A percentile compares a stretch with the other conserved stretches of the same genome.
Conservation (phyloP, 2,797 vertebrate genomes). For the Saxicola maurus region DNA sequence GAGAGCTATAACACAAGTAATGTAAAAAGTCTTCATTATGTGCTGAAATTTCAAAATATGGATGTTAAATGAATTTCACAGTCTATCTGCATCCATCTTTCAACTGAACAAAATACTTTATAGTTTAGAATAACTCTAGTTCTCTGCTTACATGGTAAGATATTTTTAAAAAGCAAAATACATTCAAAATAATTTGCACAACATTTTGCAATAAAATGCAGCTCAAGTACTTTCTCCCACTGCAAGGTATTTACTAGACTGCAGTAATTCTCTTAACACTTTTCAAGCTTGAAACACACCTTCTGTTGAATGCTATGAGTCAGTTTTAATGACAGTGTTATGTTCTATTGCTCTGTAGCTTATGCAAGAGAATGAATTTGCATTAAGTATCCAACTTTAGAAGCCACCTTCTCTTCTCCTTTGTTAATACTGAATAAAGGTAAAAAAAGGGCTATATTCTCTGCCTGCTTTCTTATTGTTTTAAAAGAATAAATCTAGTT, state of each 20-base stretch:
- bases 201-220: background rate
- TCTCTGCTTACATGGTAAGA: background rate
- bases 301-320: slow-evolving; percentile 60
- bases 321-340: slow-evolving; percentile 65
- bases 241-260: slow-evolving; percentile 37
- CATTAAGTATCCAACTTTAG: slow-evolving; percentile 60
- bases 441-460: background rate
- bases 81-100: background rate
- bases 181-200: background rate
- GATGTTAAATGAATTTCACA: background rate
- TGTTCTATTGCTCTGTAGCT: slow-evolving; percentile 50
- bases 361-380: slow-evolving; percentile 63
- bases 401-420: slow-evolving; percentile 52
- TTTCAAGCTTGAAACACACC: slow-evolving; percentile 52
- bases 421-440: slow-evolving; percentile 50
- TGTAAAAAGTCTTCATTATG: background rate
- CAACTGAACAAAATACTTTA: background rate
- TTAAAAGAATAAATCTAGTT: slow-evolving; percentile 25
- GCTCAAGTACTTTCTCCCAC: slow-evolving; percentile 1
- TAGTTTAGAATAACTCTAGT: background rate
- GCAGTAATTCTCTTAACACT: slow-evolving; percentile 45
- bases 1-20: background rate
- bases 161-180: background rate
- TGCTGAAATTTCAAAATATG: background rate
- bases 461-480: background rate